These are phyloP conservation scores for Chinchilla lanigera DNA, from an alignment of 2,113 vertebrate species.

Conservation along the genomic window DNA sequence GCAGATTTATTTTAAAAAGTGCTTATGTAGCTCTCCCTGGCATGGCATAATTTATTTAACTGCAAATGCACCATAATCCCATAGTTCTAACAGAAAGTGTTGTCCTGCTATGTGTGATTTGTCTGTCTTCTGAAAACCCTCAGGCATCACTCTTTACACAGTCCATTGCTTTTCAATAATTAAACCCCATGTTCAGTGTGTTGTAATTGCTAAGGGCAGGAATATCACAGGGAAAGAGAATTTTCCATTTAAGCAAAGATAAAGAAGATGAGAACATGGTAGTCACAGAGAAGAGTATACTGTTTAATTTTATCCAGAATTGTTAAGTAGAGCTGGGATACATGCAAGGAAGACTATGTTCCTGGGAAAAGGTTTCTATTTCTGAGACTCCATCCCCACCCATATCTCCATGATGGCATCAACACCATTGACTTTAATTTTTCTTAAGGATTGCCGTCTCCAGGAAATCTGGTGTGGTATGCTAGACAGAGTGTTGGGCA, in stretches of 20 bases:
- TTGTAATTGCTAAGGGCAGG: not conserved
- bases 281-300: not conserved
- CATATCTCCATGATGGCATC: not conserved
- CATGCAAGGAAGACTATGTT: not conserved
- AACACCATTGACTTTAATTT: not conserved
- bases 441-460: not conserved
- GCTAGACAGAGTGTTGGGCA: not conserved
- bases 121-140: conserved; percentile 60
- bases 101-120: conserved; percentile 46
- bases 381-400: not conserved
- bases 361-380: not conserved
- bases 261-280: not conserved
- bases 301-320: conserved; percentile 2
- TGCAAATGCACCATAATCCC: conserved; percentile 73
- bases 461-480: not conserved
- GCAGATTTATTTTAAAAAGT: conserved; percentile 75
- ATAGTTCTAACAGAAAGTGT: conserved; percentile 70
- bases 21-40: conserved; percentile 65
- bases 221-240: conserved; percentile 1
- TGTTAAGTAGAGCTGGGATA: not conserved
- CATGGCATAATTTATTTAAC: conserved; percentile 67
- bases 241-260: not conserved
- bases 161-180: conserved; percentile 16
- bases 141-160: not conserved
- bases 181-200: not conserved